Evolutionary conservation across 2,888 invertebrate species (phyloP).

Genomic region (Criorhina ranunculi): DNA sequence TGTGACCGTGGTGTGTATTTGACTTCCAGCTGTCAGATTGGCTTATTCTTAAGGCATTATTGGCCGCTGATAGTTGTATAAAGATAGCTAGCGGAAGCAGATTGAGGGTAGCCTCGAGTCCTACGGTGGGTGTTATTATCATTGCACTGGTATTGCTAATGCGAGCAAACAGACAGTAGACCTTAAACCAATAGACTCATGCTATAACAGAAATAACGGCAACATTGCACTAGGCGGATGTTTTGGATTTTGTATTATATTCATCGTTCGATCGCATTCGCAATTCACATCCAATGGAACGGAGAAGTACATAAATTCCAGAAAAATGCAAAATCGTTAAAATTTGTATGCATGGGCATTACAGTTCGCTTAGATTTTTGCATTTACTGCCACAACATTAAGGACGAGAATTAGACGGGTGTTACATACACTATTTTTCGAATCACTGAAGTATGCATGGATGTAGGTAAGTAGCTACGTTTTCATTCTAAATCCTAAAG

Average conservation of each 20-base stretch:
- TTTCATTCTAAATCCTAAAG: slow-evolving; percentile 39
- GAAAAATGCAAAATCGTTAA: slow-evolving; percentile 41
- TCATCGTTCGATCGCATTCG: slow-evolving; percentile 31
- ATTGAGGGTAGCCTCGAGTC: too few species aligned
- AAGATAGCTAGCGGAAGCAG: too few species aligned
- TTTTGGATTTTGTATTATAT: slow-evolving; percentile 23
- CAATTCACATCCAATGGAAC: not conserved
- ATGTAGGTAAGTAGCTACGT: slow-evolving; percentile 36
- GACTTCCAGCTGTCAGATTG: too few species aligned
- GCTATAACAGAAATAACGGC: too few species aligned
- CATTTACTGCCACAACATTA: slow-evolving; percentile 20
- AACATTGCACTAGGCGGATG: slow-evolving; percentile 25
- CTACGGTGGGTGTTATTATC: too few species aligned
- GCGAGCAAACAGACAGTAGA: too few species aligned
- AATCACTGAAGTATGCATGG: slow-evolving; percentile 37
- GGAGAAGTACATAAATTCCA: slow-evolving; percentile 29
- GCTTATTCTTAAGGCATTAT: too few species aligned
- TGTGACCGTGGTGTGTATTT: too few species aligned
- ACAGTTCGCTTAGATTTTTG: slow-evolving; percentile 41
- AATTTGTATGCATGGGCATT: slow-evolving; percentile 46
- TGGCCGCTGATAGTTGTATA: too few species aligned
- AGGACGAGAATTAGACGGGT: slow-evolving; percentile 17
- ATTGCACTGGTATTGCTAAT: too few species aligned
- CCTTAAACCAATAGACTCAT: too few species aligned
- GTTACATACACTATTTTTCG: slow-evolving; percentile 36